A percentile compares a stretch with the other conserved stretches of the same genome.
These are phyloP conservation scores for Sceloporus tristichus DNA, from an alignment of 2,113 vertebrate species.

Conservation along the genomic window DNA sequence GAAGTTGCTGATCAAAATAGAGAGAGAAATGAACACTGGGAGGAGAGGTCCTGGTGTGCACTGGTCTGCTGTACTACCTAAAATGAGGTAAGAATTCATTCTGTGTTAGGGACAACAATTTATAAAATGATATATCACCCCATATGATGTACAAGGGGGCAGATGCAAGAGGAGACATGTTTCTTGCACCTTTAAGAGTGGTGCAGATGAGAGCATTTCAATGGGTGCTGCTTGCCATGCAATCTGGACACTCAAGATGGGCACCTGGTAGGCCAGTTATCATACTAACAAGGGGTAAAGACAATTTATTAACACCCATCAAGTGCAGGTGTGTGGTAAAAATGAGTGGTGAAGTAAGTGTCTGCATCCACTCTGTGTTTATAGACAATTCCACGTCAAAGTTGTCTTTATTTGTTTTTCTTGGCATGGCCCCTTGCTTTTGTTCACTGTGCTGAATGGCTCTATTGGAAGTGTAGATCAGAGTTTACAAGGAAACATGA, in stretches of 20 bases:
- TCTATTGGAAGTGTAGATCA: not conserved
- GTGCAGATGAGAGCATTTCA: not conserved
- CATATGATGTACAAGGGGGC: not conserved
- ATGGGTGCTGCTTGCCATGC: not conserved
- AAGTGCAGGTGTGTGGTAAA: not conserved
- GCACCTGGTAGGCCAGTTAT: not conserved
- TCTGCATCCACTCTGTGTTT: not conserved
- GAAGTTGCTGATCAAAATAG: not conserved
- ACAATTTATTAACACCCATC: slow-evolving; percentile 4
- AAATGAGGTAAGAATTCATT: slow-evolving; percentile 10
- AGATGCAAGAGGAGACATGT: not conserved
- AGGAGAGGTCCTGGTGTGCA: not conserved
- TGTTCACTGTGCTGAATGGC: not conserved
- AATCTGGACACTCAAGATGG: not conserved
- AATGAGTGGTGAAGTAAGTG: not conserved
- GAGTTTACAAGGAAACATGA: not conserved
- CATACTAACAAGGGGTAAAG: not conserved
- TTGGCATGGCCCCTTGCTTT: not conserved
- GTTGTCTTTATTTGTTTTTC: not conserved
- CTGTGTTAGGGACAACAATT: not conserved
- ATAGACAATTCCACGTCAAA: not conserved
- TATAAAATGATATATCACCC: not conserved
- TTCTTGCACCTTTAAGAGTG: not conserved
- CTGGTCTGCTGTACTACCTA: not conserved
- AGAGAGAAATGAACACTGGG: not conserved